Percentiles rank a stretch among this genome's conserved stretches.
These are phyloP conservation scores for Lateolabrax maculatus DNA, from an alignment of 2,797 vertebrate genomes.

Conservation along the genomic window DNA sequence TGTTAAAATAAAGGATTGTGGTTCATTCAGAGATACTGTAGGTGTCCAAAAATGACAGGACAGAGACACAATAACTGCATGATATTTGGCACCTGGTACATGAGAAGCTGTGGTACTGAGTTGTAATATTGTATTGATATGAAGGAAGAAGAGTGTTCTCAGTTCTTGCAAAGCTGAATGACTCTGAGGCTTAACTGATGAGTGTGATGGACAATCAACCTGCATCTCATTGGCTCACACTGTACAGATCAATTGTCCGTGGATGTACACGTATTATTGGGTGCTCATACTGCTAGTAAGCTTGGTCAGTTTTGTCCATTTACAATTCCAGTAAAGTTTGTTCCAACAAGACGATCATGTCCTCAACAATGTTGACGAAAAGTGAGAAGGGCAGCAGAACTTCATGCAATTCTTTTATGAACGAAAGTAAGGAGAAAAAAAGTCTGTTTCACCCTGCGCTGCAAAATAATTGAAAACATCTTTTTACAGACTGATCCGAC, in stretches of 20 bases:
- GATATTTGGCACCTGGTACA: background rate
- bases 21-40: too few species aligned
- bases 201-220: background rate
- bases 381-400: background rate
- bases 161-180: too few species aligned
- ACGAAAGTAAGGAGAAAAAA: background rate
- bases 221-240: background rate
- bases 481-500: background rate
- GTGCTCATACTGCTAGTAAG: background rate
- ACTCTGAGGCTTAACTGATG: background rate
- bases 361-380: background rate
- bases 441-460: background rate
- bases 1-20: background rate
- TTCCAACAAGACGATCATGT: background rate
- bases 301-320: background rate
- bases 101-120: background rate
- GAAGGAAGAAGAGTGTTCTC: background rate
- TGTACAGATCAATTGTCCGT: too few species aligned
- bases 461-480: background rate
- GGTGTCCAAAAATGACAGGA: background rate
- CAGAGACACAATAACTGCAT: background rate
- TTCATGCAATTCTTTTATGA: background rate
- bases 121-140: background rate
- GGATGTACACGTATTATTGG: too few species aligned
- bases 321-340: background rate